These are phyloP conservation scores for Zosterops borbonicus DNA, from an alignment of 2,113 vertebrate species.

Conservation along the genomic window DNA sequence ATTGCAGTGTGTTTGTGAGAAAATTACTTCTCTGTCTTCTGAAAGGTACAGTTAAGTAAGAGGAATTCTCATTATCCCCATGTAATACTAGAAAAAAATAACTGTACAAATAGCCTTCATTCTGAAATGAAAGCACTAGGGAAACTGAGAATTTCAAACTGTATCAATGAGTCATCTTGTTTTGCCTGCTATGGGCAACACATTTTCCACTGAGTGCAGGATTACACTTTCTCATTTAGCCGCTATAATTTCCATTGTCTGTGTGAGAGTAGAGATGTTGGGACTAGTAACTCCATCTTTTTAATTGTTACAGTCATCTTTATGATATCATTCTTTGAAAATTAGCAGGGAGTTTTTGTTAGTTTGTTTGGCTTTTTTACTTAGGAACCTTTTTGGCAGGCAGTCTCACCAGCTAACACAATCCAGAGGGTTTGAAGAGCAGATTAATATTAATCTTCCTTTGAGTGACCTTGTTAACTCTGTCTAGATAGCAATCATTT, in stretches of 20 bases:
- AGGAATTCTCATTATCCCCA: constrained; percentile 52
- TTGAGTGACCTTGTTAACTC: neutral
- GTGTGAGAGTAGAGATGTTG: neutral
- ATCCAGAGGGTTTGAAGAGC: neutral
- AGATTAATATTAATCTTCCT: neutral
- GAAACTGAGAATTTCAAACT: constrained; percentile 24
- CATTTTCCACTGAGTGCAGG: constrained; percentile 1
- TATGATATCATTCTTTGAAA: neutral
- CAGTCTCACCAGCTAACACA: neutral
- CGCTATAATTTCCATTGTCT: neutral
- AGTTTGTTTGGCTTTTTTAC: neutral
- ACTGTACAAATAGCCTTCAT: constrained; percentile 32
- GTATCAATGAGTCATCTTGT: constrained; percentile 51
- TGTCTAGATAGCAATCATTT: neutral
- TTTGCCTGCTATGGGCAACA: constrained; percentile 20
- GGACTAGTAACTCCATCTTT: neutral
- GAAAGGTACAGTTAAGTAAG: constrained; percentile 56
- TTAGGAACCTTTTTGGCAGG: accelerated
- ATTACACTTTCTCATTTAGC: neutral
- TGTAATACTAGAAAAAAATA: constrained; percentile 36
- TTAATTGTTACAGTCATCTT: neutral
- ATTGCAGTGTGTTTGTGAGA: constrained; percentile 16
- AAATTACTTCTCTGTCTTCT: constrained; percentile 41
- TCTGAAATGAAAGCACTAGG: constrained; percentile 18
- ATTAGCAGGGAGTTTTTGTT: accelerated